Percentiles rank a stretch among this genome's conserved stretches.
phyloP scores from a whole-genome alignment of 2,888 invertebrate species.

The Pandemis corylana region DNA sequence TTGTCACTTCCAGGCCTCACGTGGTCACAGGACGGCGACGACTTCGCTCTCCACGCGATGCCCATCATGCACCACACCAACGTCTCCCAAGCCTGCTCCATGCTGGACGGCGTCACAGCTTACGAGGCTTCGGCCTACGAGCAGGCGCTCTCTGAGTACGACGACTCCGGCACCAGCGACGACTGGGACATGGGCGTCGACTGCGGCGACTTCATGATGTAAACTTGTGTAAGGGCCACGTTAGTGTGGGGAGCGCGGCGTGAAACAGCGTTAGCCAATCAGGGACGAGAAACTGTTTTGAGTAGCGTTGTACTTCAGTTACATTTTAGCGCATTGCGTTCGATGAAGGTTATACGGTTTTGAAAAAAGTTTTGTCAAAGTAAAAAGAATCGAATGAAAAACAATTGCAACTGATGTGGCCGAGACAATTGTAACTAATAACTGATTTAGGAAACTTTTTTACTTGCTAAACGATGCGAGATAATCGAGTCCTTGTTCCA shows the following conservation, averaged over 20 bases:
- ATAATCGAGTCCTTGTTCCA: conserved; percentile 37
- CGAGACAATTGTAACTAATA: conserved; percentile 13
- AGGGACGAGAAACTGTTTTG: neutral
- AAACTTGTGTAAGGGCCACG: conserved; percentile 51
- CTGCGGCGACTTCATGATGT: conserved; percentile 90
- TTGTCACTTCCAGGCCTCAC: conserved; percentile 79
- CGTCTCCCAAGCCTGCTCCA: conserved; percentile 84
- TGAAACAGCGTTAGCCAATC: conserved; percentile 13
- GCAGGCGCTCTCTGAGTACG: conserved; percentile 86
- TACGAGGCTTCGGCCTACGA: conserved; percentile 86
- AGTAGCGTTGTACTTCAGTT: neutral
- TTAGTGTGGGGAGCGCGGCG: conserved; percentile 8
- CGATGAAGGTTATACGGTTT: neutral
- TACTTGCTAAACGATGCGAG: conserved; percentile 21
- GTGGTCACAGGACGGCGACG: conserved; percentile 88
- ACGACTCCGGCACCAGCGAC: conserved; percentile 82
- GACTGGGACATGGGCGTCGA: conserved; percentile 90
- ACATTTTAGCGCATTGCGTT: neutral
- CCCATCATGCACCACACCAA: conserved; percentile 87
- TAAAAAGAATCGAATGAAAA: neutral
- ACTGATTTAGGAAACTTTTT: conserved; percentile 16
- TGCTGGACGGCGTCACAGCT: conserved; percentile 84
- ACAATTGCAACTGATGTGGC: conserved; percentile 22
- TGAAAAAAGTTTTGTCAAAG: neutral
- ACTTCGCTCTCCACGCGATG: conserved; percentile 87